A percentile compares a stretch with the other conserved stretches of the same genome.
Conservation (phyloP, 2,113 vertebrate species). For the Neogale vison region DNA sequence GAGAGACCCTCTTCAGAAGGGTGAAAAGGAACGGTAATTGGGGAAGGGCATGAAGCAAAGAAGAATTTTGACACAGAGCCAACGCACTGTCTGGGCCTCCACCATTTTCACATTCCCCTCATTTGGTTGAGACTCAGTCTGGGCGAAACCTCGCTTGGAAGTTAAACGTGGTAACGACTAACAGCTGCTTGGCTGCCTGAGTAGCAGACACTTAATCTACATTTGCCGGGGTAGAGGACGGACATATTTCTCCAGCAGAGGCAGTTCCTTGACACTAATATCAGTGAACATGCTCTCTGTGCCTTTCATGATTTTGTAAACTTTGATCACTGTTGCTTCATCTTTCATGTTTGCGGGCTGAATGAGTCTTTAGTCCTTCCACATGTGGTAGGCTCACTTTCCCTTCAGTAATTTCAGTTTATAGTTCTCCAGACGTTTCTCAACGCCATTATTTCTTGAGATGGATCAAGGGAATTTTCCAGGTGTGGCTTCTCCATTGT, state of each 20-base stretch:
- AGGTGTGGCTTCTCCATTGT: neutral
- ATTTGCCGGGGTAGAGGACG: neutral
- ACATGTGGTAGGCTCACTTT: neutral
- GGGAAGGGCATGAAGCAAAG: neutral
- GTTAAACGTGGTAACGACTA: conserved; percentile 1
- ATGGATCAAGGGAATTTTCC: neutral
- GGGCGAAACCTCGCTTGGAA: neutral
- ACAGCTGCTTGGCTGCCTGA: conserved; percentile 15
- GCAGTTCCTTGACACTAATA: neutral
- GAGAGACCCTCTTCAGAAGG: neutral
- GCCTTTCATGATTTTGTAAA: neutral
- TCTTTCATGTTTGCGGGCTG: neutral
- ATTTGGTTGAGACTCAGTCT: neutral
- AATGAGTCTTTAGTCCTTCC: neutral
- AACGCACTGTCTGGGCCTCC: neutral
- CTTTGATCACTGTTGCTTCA: conserved; percentile 16
- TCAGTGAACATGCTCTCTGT: neutral
- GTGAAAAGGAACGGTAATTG: neutral
- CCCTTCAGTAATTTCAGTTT: neutral
- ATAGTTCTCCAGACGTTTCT: neutral
- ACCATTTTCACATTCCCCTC: neutral
- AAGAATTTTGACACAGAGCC: neutral
- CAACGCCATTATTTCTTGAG: neutral
- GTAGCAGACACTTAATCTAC: neutral
- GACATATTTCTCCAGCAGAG: neutral